phyloP scores from a whole-genome alignment of 2,888 invertebrate genomes.

The Caenorhabditis afra region DNA sequence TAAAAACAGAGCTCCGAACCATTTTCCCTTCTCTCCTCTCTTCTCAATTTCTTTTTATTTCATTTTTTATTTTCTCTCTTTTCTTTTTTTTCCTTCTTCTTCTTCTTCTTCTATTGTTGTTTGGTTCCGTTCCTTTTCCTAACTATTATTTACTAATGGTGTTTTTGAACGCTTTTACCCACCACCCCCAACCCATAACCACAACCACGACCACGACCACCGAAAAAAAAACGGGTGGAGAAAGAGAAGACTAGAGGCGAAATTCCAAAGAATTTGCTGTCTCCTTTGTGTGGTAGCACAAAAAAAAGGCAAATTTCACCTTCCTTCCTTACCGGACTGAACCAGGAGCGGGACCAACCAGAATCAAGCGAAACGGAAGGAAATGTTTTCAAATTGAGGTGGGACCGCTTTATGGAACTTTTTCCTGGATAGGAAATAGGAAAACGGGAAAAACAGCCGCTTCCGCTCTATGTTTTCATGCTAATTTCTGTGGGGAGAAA shows the following conservation, averaged over 20 bases:
- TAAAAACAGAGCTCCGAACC: neutral
- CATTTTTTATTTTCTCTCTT: neutral
- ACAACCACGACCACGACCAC: no score
- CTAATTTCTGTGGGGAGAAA: conserved; percentile 18
- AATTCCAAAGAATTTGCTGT: neutral
- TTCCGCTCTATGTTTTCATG: conserved; percentile 11
- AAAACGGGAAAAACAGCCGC: neutral
- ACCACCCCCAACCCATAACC: no score
- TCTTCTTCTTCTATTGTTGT: conserved; percentile 15
- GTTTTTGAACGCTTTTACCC: conserved; percentile 43
- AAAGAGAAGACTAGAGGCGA: neutral
- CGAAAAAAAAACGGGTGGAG: neutral
- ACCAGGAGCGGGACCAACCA: neutral
- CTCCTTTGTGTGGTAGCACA: neutral
- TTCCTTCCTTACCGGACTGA: no score
- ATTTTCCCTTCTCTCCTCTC: conserved; percentile 9
- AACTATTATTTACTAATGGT: conserved; percentile 55
- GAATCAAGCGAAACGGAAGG: no score
- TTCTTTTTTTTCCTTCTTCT: conserved; percentile 11
- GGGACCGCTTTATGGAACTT: conserved; percentile 5
- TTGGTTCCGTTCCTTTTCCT: conserved; percentile 3
- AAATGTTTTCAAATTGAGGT: conserved; percentile 30
- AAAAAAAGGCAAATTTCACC: conserved; percentile 8
- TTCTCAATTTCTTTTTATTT: conserved; percentile 8
- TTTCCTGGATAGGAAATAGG: conserved; percentile 1